Base-by-base conservation (phyloP, 2,113 vertebrate species). In the Gavia stellata region DNA sequence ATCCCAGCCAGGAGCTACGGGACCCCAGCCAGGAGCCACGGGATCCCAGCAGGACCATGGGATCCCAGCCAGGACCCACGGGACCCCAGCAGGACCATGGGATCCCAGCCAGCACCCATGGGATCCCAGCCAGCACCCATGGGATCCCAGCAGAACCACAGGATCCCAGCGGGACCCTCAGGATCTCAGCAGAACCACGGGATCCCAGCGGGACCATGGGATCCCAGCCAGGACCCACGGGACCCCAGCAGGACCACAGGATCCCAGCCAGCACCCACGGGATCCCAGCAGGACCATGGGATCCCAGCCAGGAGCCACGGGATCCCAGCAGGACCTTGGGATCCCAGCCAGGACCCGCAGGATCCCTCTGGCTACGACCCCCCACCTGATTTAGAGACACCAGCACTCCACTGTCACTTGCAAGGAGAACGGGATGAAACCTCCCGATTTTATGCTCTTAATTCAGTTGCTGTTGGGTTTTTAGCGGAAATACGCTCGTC, bases 401-500 rank as follows among this genome's bases (percentile, higher is more conserved):
- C 28, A 23, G 26, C 34, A 7, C 28, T 19, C 45, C 3, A 5
- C n/a, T 12, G 74, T 14, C 21, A 1, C 16, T 45, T 28, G 31
- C 44, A 2, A 10, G 80, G 53, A 58, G 42, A 21, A 25, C 1
- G 10, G 59, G 61, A 14, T 18, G 62, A 66, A 66, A 53, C 8
- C 62, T 44, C 77, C 25, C 9, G 4, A 6, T 34, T 29, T 65
- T n/a, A 10, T 34, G 10, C 25, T 7, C 47, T 28, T 10, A 6
- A 13, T 3, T 3, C 5, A 24, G 33, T 26, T 2, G 25, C 25
- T 19, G 7, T 19, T 14, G 3, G 0, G 1, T 15, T 9, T 42
- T 34, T 6, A 2, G 36, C 4, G 3, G 59, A 16, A 34, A 3
- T 11, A 5, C 10, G 38, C 61, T 63, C 24, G 25, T 36, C 8